Conservation (phyloP, 2,888 invertebrate species). For the Tachystola acroxantha region DNA sequence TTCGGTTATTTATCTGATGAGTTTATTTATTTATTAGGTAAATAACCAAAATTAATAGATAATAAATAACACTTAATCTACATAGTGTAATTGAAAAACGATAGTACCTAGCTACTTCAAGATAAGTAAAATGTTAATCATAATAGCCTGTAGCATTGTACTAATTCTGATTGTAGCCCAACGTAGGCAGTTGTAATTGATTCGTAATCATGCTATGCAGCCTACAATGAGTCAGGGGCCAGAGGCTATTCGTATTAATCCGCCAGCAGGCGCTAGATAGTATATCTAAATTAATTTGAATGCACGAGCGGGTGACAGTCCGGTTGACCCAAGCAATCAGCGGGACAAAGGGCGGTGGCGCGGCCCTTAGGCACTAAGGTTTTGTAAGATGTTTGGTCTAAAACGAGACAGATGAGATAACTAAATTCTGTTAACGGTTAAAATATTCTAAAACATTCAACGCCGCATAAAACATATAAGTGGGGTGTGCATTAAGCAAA, state of each 20-base stretch:
- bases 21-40: too few relatives aligned
- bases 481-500: too few relatives aligned
- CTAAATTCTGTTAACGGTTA: too few relatives aligned
- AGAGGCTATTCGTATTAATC: constrained; percentile 37
- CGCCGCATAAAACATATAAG: too few relatives aligned
- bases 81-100: too few relatives aligned
- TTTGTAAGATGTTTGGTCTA: constrained; percentile 26
- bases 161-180: not conserved
- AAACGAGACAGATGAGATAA: too few relatives aligned
- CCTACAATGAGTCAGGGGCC: constrained; percentile 12
- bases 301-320: constrained; percentile 58
- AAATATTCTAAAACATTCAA: too few relatives aligned
- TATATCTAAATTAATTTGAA: constrained; percentile 65
- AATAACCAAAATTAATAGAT: too few relatives aligned
- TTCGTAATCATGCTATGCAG: constrained; percentile 10
- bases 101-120: not conserved
- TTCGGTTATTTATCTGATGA: too few relatives aligned
- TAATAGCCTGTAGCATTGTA: not conserved
- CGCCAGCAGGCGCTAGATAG: constrained; percentile 35
- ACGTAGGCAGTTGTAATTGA: constrained; percentile 9
- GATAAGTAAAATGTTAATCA: constrained; percentile 1
- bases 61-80: too few relatives aligned
- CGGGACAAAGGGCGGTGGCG: constrained; percentile 47
- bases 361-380: constrained; percentile 31
- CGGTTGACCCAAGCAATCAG: constrained; percentile 56